phyloP scores from a whole-genome alignment of 2,888 invertebrate species.

The Pemphredon lugubris region DNA sequence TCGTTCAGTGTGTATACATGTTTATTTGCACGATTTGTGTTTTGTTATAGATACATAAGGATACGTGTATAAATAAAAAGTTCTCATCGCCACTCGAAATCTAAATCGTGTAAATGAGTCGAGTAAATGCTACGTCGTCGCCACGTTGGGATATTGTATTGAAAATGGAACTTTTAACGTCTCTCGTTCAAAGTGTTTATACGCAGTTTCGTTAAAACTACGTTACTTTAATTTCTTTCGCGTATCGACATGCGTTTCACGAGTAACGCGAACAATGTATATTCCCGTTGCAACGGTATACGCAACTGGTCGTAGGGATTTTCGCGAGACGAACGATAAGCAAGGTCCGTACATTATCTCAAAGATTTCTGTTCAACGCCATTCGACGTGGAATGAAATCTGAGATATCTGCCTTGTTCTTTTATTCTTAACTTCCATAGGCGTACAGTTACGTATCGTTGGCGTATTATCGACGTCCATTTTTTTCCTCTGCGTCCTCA shows the following conservation, averaged over 20 bases:
- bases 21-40: slow-evolving; percentile 56
- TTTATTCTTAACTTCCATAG: too few relatives aligned
- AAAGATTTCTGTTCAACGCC: too few relatives aligned
- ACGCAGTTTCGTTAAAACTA: slow-evolving; percentile 30
- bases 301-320: too few relatives aligned
- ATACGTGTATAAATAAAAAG: slow-evolving; percentile 45
- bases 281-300: not conserved
- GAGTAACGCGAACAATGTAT: not conserved
- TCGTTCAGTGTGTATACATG: slow-evolving; percentile 31
- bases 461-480: too few relatives aligned
- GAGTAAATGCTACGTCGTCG: slow-evolving; percentile 47
- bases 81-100: slow-evolving; percentile 37
- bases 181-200: slow-evolving; percentile 50
- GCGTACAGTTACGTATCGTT: too few relatives aligned
- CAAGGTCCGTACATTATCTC: too few relatives aligned
- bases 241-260: slow-evolving; percentile 44
- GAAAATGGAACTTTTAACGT: slow-evolving; percentile 30
- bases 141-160: slow-evolving; percentile 31
- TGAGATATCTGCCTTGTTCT: too few relatives aligned
- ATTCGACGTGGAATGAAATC: too few relatives aligned
- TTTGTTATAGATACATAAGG: slow-evolving; percentile 50
- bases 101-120: slow-evolving; percentile 33
- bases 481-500: too few relatives aligned
- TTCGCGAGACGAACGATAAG: too few relatives aligned
- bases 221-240: slow-evolving; percentile 28